Conservation (phyloP, 2,888 invertebrate genomes). For the Sympetrum striolatum region DNA sequence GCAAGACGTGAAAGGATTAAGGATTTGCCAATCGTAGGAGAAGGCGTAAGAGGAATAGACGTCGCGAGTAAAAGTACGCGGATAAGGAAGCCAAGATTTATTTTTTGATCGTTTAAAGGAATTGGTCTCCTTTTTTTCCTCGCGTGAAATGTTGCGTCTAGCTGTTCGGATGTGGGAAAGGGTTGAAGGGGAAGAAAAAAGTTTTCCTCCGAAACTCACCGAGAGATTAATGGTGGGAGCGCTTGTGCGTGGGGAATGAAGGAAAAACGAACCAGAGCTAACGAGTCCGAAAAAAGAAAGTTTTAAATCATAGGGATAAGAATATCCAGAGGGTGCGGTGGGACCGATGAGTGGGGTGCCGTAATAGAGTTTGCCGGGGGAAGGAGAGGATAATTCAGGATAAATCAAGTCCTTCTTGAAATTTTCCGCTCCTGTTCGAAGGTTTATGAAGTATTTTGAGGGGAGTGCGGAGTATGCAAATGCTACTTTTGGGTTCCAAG, state of each 20-base stretch:
- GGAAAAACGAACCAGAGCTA: neutral
- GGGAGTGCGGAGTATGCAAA: too few species aligned
- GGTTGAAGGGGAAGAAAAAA: neutral
- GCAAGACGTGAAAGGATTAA: conserved; percentile 1
- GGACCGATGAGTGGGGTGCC: neutral
- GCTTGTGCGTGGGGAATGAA: neutral
- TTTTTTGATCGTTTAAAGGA: too few species aligned
- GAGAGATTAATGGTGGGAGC: neutral
- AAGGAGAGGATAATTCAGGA: neutral
- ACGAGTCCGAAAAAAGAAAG: neutral
- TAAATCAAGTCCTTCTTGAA: too few species aligned
- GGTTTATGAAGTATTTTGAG: too few species aligned
- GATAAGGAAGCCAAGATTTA: neutral
- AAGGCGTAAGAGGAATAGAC: neutral
- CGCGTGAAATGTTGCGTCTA: neutral
- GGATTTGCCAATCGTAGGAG: neutral
- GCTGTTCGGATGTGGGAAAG: neutral
- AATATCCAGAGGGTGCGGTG: neutral
- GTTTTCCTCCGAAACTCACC: neutral
- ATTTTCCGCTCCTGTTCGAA: too few species aligned
- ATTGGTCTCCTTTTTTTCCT: neutral
- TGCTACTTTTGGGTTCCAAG: too few species aligned
- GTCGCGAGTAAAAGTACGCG: neutral
- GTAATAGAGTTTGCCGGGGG: neutral
- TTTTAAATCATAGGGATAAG: neutral